Evolutionary conservation across 1,140 invertebrate species (phyloP).

Genomic region (Lerema accius): DNA sequence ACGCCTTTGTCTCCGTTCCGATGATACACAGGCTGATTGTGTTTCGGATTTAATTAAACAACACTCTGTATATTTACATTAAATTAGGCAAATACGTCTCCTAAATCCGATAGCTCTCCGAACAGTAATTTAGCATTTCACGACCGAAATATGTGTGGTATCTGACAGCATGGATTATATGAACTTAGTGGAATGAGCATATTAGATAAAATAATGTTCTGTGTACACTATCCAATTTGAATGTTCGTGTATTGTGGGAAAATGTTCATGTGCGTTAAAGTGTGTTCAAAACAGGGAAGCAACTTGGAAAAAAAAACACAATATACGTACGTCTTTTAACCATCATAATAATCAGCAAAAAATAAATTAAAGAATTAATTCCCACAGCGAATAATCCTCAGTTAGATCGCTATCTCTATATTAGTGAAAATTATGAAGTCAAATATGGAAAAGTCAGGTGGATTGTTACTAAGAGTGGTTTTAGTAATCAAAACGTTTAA

Average conservation of each 20-base stretch:
- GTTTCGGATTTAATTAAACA: conserved; percentile 30
- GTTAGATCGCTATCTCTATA: no score
- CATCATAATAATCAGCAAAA: no score
- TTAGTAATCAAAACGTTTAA: no score
- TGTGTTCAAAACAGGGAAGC: no score
- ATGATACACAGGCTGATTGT: conserved; percentile 21
- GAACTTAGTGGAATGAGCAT: conserved; percentile 34
- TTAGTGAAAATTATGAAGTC: no score
- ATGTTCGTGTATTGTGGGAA: not conserved
- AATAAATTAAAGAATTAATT: no score
- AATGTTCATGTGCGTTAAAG: no score
- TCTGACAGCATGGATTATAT: not conserved
- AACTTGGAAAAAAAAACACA: no score
- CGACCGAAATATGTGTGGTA: conserved; percentile 1
- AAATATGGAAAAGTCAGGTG: no score
- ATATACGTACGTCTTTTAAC: no score
- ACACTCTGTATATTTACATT: conserved; percentile 19
- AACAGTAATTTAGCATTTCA: conserved; percentile 12
- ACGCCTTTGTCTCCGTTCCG: conserved; percentile 22
- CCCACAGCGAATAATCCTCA: no score
- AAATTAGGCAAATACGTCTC: conserved; percentile 16
- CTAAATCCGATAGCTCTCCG: conserved; percentile 3
- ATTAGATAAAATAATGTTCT: conserved; percentile 35
- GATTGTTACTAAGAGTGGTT: no score
- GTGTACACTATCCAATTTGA: not conserved